Evolutionary conservation across 2,797 vertebrate genomes (phyloP).

Genomic region (Pseudocheirus occidentalis): DNA sequence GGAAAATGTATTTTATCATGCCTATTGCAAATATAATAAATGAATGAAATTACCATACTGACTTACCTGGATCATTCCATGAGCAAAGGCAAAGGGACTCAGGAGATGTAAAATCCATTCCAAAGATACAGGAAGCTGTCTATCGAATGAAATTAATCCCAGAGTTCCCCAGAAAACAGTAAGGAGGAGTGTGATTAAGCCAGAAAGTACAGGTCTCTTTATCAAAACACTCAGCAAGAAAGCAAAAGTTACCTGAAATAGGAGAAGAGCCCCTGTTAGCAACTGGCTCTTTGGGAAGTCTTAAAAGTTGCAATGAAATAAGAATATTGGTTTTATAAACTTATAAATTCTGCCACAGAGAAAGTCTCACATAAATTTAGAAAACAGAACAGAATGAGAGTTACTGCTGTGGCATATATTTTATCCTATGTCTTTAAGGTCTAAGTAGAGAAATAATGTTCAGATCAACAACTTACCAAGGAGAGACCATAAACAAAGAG

Average conservation of each 20-base stretch:
- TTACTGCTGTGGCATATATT: background rate
- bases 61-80: conserved; percentile 72
- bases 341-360: background rate
- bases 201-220: conserved; percentile 65
- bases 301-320: background rate
- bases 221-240: conserved; percentile 68
- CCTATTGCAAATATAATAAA: background rate
- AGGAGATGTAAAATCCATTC: conserved; percentile 72
- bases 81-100: conserved; percentile 73
- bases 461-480: conserved; percentile 69
- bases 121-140: conserved; percentile 49
- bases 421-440: background rate
- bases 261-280: conserved; percentile 11
- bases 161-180: conserved; percentile 64
- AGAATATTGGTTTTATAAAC: background rate
- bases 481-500: conserved; percentile 74
- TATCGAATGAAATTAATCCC: conserved; percentile 56
- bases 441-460: background rate
- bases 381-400: background rate
- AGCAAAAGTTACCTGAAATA: conserved; percentile 60
- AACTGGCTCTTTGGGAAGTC: background rate
- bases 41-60: background rate
- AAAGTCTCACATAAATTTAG: background rate
- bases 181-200: conserved; percentile 60
- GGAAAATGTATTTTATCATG: background rate